phyloP scores from a whole-genome alignment of 37 sponge, comb jelly and placozoan genomes.

The Hormiphora californensis region DNA sequence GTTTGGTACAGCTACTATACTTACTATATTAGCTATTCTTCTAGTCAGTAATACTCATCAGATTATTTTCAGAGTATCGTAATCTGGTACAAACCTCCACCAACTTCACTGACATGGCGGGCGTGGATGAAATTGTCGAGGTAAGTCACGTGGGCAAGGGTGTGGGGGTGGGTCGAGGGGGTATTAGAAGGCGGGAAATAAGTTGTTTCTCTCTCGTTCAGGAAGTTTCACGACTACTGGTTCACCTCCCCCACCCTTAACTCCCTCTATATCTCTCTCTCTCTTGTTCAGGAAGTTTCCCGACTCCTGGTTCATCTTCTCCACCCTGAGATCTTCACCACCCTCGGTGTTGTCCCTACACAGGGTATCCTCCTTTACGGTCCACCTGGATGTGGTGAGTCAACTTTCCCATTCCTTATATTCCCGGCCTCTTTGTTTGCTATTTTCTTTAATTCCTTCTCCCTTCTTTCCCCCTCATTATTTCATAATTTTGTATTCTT shows the following conservation, averaged over 20 bases:
- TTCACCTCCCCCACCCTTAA: not conserved
- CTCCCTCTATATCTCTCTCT: not conserved
- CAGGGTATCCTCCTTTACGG: constrained; percentile 89
- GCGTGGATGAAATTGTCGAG: constrained; percentile 11
- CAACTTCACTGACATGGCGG: constrained; percentile 26
- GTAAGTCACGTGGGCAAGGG: no score
- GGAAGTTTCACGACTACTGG: not conserved
- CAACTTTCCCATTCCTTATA: not conserved
- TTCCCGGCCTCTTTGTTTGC: not conserved
- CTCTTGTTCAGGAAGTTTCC: constrained; percentile 62
- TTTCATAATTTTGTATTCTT: no score
- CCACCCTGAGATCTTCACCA: constrained; percentile 76
- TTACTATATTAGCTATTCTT: no score
- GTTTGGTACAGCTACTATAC: no score
- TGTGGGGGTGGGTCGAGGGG: no score
- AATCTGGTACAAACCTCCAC: constrained; percentile 32
- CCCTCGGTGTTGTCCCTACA: constrained; percentile 74
- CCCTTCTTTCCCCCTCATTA: no score
- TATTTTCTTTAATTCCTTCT: not conserved
- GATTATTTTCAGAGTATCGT: constrained; percentile 14
- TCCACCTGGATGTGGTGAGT: constrained; percentile 92
- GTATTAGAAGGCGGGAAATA: no score
- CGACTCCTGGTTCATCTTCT: constrained; percentile 73
- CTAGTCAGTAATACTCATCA: no score
- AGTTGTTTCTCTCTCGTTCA: no score